Evolutionary conservation across 2,113 vertebrate species (phyloP), one percentile per base, ranked within the genome.

Genomic region (Ictidomys tridecemlineatus): DNA sequence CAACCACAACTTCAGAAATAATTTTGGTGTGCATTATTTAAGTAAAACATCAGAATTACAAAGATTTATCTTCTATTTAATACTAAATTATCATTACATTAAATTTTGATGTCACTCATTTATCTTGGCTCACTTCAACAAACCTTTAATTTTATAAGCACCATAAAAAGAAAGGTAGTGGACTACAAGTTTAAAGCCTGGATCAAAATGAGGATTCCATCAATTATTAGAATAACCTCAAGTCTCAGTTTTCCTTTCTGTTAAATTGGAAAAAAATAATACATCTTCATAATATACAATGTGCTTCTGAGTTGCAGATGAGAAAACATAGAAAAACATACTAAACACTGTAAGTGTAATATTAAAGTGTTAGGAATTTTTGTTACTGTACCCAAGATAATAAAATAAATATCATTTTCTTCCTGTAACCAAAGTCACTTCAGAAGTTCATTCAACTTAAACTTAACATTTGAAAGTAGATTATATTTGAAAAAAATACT

Each of bases 71-170:
- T 1, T 91, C 30, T 34, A 85, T n/a, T 92, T 95, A 82, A 67
- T 73, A 8, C 37, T 65, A 92, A 86, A 89, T 85, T 72, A 61
- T 48, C 58, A 91, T 88, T 73, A 89, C 3, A 51, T 93, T 89
- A 70, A 76, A 53, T 45, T 94, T 89, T 91, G 63, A 39, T 39
- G 61, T 30, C 51, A 69, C 6, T 83, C 42, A 83, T 53, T 73
- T 72, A 37, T 69, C 42, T 61, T 63, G 5, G 3, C 8, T 61
- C 16, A 82, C 16, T 76, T 85, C 20, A 74, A 80, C 30, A 70
- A 91, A 84, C 2, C 42, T 90, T 67, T 90, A 73, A n/a, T 79
- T 86, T 95, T 76, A 92, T 80, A 39, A 93, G 17, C 28, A 72
- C 17, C 30, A 63, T 53, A 42, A 70, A 77, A 89, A 67, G 45